phyloP scores from a whole-genome alignment of 2,797 vertebrate genomes.

The Rachycentron canadum region DNA sequence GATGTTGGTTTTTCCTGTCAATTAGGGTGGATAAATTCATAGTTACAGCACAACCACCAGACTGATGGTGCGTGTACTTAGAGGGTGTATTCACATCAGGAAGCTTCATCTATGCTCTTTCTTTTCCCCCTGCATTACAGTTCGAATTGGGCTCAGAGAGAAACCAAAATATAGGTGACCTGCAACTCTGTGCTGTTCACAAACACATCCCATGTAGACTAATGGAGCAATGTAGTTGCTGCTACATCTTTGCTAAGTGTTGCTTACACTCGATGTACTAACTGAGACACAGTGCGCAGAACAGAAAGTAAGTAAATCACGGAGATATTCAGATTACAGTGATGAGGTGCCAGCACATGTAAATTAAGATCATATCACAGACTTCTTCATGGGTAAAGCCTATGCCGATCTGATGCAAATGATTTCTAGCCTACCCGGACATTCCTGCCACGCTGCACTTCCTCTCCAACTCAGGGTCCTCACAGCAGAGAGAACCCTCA shows the following conservation, averaged over 20 bases:
- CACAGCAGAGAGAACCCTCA: conserved; percentile 57
- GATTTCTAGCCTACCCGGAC: conserved; percentile 43
- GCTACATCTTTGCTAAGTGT: not conserved
- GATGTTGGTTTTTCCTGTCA: conserved; percentile 16
- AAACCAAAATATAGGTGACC: not conserved
- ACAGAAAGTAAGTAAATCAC: conserved; percentile 29
- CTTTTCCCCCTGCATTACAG: not conserved
- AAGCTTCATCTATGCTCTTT: not conserved
- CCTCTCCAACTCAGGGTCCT: conserved; percentile 56
- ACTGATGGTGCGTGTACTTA: not conserved
- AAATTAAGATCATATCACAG: conserved; percentile 53
- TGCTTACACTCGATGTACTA: not conserved
- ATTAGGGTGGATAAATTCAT: not conserved
- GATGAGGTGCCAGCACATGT: conserved; percentile 35
- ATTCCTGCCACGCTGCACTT: conserved; percentile 65
- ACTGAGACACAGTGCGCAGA: not conserved
- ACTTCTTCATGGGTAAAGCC: conserved; percentile 35
- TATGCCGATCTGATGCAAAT: conserved; percentile 49
- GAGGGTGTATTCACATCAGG: not conserved
- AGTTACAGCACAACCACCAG: conserved; percentile 7
- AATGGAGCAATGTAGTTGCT: not conserved
- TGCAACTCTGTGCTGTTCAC: not conserved
- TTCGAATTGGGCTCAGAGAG: not conserved
- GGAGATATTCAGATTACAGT: conserved; percentile 10
- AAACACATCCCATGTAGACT: not conserved